Evolutionary conservation across 2,113 vertebrate genomes (phyloP), one percentile per base, ranked within the genome.

Genomic region (Sarotherodon lohbergeri): DNA sequence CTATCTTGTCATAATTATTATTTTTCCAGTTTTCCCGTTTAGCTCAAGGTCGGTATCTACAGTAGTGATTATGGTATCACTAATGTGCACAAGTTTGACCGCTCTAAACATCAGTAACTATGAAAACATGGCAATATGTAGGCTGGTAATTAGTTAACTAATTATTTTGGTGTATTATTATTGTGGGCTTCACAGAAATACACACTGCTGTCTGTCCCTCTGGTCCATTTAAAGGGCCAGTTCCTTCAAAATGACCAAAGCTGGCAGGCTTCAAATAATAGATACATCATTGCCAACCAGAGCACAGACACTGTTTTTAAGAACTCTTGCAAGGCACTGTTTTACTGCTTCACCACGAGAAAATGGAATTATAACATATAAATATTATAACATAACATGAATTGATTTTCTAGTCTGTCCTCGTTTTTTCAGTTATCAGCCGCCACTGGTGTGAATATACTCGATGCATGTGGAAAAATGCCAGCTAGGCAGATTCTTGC

Each of bases 401-500:
- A 27, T 19, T 13, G 43, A 29, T 50, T 78, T 78, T 50, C 43
- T 36, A 1, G 9, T 78, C 43, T 12, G 9, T 32, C 43, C 43
- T 78, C 6, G 0, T 78, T 32, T 78, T 5, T 78, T 78, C 16
- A 78, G 24, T 50, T 48, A 78, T 52, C 27, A 7, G 73, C 17
- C 10, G 10, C 46, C 73, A 52, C 46, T 78, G 73, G 27, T 78
- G 63, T 52, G 48, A 80, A 59, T 61, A 57, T 59, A 83, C 61
- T 7, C 2, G 1, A 86, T 41, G 32, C 71, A 78, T 68, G 14
- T 81, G 85, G 17, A 90, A 90, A 94, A 87, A 84, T 27, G 84
- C 93, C 63, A 93, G 81, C 86, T 14, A 17, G 57, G 93, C 92
- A 92, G 84, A 92, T 92, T 94, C 83, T 59, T 19, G 34, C 36